Base-by-base conservation (phyloP, 2,888 invertebrate species). In the Drosophila hamatofila region DNA sequence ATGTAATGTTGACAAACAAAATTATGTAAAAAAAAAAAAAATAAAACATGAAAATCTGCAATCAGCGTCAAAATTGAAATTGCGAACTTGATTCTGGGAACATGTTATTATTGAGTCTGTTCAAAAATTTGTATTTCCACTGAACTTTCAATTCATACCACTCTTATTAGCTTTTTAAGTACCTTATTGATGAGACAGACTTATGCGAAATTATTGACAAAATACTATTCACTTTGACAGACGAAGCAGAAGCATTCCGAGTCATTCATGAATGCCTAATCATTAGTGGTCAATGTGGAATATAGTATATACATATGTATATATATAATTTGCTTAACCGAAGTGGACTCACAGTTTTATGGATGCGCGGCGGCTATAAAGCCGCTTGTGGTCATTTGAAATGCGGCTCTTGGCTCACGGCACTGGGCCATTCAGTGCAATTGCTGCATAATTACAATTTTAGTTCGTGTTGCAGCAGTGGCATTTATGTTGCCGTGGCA, bases 391-490 rank as follows among this genome's bases (percentile, higher is more conserved):
- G 79, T 74, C 79, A 65, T 46, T 64, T 60, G 27, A 70, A 79
- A 56, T 70, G 75, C 61, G 69, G 57, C 51, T 33, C 41, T 49
- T 55, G 68, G 59, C 11, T 37, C 35, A 44, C 55, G 60, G 57
- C n/a, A 4, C 12, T 21, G 5, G 51, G 51, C 33, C 37, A 64
- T 69, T 48, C 75, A 65, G 60, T 30, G 70, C 75, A 85, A 83
- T 77, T 72, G 86, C 86, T 80, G 86, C 81, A 88, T 86, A 83
- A 83, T 83, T 88, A 80, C 83, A 83, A 78, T 83, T 88, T 85
- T 49, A 60, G 78, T 78, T 68, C 80, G 82, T 82, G 80, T 73
- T 78, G 88, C 81, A 72, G 75, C 66, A 70, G 66, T 64, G 75
- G 58, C 75, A 75, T 72, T 71, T 74, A 52, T 74, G 61, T 65